Conservation (phyloP, 2,113 vertebrate genomes). For the Shinisaurus crocodilurus region DNA sequence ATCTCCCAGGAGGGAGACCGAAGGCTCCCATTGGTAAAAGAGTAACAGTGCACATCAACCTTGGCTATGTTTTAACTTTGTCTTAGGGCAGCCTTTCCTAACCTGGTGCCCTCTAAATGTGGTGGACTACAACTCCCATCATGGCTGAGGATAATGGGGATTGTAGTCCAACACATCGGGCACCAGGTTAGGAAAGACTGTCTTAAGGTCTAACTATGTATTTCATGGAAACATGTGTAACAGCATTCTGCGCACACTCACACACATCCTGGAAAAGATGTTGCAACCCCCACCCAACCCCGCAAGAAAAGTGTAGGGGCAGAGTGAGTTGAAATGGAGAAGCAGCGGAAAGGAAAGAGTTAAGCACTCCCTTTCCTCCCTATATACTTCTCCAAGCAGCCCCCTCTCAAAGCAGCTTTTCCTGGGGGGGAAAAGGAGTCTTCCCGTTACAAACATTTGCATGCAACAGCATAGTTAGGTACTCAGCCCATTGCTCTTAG, state of each 20-base stretch:
- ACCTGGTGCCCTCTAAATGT: too few species aligned
- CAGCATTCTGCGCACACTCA: too few species aligned
- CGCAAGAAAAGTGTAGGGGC: neutral
- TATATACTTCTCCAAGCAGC: neutral
- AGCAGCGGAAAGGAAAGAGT: neutral
- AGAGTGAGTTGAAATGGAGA: neutral
- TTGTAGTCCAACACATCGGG: too few species aligned
- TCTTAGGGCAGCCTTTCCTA: neutral
- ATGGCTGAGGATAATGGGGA: too few species aligned
- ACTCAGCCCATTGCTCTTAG: neutral
- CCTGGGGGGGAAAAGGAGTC: neutral
- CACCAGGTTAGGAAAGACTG: too few species aligned
- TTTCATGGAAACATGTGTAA: too few species aligned
- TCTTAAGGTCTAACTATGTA: neutral
- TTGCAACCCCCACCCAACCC: too few species aligned
- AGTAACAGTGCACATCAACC: neutral
- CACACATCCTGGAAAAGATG: too few species aligned
- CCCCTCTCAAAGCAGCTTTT: neutral
- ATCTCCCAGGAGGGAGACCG: neutral
- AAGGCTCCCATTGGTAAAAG: neutral
- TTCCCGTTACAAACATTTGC: neutral
- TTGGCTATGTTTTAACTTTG: neutral
- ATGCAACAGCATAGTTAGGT: neutral
- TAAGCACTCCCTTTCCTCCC: neutral
- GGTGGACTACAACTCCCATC: too few species aligned